Evolutionary conservation across 2,888 invertebrate species (phyloP).

Genomic region (Lasiommata megera): DNA sequence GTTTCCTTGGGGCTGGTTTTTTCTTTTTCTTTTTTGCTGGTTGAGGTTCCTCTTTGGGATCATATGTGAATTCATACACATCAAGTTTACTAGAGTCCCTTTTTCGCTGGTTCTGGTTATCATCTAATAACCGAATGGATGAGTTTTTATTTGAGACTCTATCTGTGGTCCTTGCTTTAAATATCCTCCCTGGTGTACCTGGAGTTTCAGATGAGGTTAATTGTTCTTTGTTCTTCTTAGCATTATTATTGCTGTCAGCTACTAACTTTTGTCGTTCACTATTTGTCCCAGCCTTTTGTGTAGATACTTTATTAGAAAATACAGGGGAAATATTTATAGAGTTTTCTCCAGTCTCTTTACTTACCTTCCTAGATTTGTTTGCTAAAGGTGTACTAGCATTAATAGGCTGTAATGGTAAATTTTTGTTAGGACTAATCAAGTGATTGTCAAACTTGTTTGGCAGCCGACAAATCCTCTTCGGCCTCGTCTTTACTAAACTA

Average conservation of each 20-base stretch:
- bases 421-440: slow-evolving; percentile 60
- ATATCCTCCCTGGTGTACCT: slow-evolving; percentile 25
- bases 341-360: slow-evolving; percentile 6
- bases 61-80: slow-evolving; percentile 74
- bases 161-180: slow-evolving; percentile 17
- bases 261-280: slow-evolving; percentile 1
- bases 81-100: slow-evolving; percentile 51
- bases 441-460: slow-evolving; percentile 65
- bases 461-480: slow-evolving; percentile 57
- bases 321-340: slow-evolving; percentile 5
- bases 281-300: slow-evolving; percentile 28
- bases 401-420: slow-evolving; percentile 53
- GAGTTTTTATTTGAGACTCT: slow-evolving; percentile 41
- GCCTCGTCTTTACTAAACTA: slow-evolving; percentile 50
- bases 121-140: slow-evolving; percentile 55
- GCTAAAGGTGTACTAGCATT: slow-evolving; percentile 62
- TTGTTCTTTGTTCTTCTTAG: slow-evolving; percentile 3
- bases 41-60: slow-evolving; percentile 68
- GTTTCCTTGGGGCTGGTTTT: slow-evolving; percentile 47
- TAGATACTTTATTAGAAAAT: slow-evolving; percentile 7
- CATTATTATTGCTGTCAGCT: slow-evolving; percentile 14
- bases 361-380: slow-evolving; percentile 33
- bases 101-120: slow-evolving; percentile 41
- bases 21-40: slow-evolving; percentile 67
- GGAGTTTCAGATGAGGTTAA: slow-evolving; percentile 13